These are phyloP conservation scores for Pollenia angustigena DNA, from an alignment of 2,888 invertebrate species.

Conservation along the genomic window DNA sequence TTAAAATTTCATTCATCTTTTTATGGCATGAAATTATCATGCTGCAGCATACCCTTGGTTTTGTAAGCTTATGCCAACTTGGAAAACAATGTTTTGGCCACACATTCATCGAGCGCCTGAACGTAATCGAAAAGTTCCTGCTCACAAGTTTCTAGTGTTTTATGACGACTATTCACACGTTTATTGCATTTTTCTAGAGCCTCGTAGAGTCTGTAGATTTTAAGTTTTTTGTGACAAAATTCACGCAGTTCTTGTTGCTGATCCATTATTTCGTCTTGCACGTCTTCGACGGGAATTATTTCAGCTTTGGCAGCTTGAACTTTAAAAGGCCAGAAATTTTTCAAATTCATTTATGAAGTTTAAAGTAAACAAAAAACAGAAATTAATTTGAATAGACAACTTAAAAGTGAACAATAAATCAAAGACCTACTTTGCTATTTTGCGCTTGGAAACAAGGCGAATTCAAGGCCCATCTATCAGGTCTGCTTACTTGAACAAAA, in stretches of 20 bases:
- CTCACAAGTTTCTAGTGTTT: conserved; percentile 93
- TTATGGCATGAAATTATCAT: not conserved
- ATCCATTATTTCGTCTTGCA: conserved; percentile 3
- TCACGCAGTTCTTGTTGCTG: conserved; percentile 20
- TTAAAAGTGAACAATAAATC: too few species aligned
- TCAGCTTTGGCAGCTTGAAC: not conserved
- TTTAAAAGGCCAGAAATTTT: not conserved
- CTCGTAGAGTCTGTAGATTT: conserved; percentile 16
- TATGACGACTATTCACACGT: conserved; percentile 90
- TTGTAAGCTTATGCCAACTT: conserved; percentile 18
- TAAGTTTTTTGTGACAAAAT: not conserved
- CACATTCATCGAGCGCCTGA: conserved; percentile 95
- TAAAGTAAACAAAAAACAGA: too few species aligned
- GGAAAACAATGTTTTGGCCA: conserved; percentile 88
- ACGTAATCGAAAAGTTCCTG: conserved; percentile 95
- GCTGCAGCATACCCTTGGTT: not conserved
- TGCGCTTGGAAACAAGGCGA: too few species aligned
- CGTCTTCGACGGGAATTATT: not conserved
- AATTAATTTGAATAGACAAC: too few species aligned
- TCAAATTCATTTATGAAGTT: conserved; percentile 19
- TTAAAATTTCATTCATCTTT: not conserved
- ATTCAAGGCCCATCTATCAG: too few species aligned
- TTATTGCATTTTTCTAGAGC: conserved; percentile 89
- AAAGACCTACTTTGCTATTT: too few species aligned
- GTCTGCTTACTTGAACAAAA: too few species aligned